A percentile compares a stretch with the other conserved stretches of the same genome.
These are phyloP conservation scores for Nymphalis c-album DNA, from an alignment of 2,888 invertebrate genomes.

Conservation along the genomic window DNA sequence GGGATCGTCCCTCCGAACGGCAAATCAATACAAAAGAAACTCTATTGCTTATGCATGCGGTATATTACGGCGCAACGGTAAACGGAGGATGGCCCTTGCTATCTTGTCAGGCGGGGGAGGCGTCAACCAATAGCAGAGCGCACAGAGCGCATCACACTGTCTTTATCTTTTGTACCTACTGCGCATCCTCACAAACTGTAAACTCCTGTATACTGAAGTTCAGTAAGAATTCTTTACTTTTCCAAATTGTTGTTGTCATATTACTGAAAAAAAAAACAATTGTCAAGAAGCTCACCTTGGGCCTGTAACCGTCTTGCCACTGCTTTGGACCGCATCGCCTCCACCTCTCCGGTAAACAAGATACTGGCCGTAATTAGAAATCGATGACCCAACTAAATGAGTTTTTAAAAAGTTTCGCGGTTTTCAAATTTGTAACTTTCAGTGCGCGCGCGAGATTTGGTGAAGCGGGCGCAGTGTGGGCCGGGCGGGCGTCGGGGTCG, in stretches of 20 bases:
- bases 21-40: conserved; percentile 47
- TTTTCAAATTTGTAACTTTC: conserved; percentile 52
- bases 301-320: conserved; percentile 86
- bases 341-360: conserved; percentile 55
- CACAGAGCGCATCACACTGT: conserved; percentile 72
- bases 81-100: conserved; percentile 75
- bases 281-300: conserved; percentile 80
- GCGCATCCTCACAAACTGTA: conserved; percentile 54
- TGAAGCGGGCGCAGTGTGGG: conserved; percentile 59
- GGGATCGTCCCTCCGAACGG: conserved; percentile 72
- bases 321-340: conserved; percentile 86
- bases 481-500: conserved; percentile 66
- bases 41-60: conserved; percentile 44
- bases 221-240: neutral
- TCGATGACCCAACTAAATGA: conserved; percentile 57
- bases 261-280: conserved; percentile 1
- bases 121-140: conserved; percentile 68
- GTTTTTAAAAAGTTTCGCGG: conserved; percentile 50
- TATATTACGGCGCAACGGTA: conserved; percentile 42
- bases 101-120: conserved; percentile 80
- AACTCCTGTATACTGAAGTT: conserved; percentile 14
- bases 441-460: conserved; percentile 52
- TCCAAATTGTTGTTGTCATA: neutral
- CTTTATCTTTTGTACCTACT: conserved; percentile 68
- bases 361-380: conserved; percentile 63